These are phyloP conservation scores for Xiphydria camelus DNA, from an alignment of 2,888 invertebrate genomes.

Conservation along the genomic window DNA sequence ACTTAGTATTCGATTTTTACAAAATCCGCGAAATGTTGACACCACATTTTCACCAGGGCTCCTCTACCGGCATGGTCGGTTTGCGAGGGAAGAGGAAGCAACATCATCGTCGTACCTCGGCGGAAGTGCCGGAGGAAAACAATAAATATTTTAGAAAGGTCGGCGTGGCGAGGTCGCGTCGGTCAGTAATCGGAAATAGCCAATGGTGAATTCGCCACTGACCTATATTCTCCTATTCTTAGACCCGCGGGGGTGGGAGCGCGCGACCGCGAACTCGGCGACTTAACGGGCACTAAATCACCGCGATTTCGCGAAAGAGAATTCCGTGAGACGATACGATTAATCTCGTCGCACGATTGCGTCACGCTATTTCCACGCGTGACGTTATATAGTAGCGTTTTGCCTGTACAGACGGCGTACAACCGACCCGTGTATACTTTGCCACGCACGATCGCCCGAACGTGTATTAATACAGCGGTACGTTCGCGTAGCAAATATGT, in stretches of 20 bases:
- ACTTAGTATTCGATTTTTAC: too few relatives aligned
- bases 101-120: too few relatives aligned
- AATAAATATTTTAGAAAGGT: conserved; percentile 36
- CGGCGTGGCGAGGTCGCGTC: conserved; percentile 25
- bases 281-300: background rate
- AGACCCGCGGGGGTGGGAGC: background rate
- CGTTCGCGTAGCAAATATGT: background rate
- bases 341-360: too few relatives aligned
- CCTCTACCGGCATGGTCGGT: too few relatives aligned
- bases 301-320: too few relatives aligned
- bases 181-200: conserved; percentile 25
- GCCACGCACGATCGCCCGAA: background rate
- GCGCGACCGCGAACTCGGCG: background rate
- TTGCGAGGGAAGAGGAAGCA: too few relatives aligned
- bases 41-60: too few relatives aligned
- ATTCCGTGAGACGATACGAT: too few relatives aligned
- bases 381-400: too few relatives aligned
- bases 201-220: conserved; percentile 34
- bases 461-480: background rate
- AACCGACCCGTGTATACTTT: too few relatives aligned
- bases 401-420: too few relatives aligned
- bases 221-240: conserved; percentile 31
- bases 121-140: conserved; percentile 13
- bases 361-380: conserved; percentile 3
- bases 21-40: too few relatives aligned